Conservation (phyloP, 2,113 vertebrate genomes). For the Ornithorhynchus anatinus region DNA sequence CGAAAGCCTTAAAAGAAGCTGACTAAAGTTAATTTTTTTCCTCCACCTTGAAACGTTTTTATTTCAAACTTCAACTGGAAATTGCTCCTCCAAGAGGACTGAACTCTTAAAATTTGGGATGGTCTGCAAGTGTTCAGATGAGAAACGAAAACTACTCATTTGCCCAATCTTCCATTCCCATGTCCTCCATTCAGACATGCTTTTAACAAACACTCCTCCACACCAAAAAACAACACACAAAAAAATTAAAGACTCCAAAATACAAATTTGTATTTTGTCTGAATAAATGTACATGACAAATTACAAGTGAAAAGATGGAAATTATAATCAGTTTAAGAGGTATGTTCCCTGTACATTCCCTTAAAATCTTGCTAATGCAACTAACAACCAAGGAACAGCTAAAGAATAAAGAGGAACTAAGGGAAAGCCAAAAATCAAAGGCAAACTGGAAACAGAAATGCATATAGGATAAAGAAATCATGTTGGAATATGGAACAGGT, state of each 20-base stretch:
- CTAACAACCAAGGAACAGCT: no score
- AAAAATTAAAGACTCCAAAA: no score
- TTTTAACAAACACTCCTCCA: no score
- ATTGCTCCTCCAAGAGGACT: background rate
- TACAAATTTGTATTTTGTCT: no score
- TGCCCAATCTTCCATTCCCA: background rate
- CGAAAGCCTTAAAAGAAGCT: constrained; percentile 7
- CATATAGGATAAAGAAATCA: no score
- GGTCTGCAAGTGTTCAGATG: background rate
- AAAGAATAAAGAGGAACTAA: no score
- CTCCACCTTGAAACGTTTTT: background rate
- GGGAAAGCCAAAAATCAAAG: constrained; percentile 19
- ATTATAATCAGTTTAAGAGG: no score
- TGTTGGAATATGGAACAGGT: background rate
- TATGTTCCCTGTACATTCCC: no score
- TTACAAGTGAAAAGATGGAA: no score
- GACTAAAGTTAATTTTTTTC: background rate
- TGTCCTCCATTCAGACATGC: no score
- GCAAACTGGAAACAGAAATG: background rate
- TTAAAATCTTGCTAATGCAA: constrained; percentile 26
- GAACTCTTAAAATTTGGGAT: constrained; percentile 17
- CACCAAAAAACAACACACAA: no score
- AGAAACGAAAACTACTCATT: background rate
- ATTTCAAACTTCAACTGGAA: constrained; percentile 14
- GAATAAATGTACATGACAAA: no score